Evolutionary conservation across 2,888 invertebrate genomes (phyloP).

Genomic region (Lithophane semibrunnea): DNA sequence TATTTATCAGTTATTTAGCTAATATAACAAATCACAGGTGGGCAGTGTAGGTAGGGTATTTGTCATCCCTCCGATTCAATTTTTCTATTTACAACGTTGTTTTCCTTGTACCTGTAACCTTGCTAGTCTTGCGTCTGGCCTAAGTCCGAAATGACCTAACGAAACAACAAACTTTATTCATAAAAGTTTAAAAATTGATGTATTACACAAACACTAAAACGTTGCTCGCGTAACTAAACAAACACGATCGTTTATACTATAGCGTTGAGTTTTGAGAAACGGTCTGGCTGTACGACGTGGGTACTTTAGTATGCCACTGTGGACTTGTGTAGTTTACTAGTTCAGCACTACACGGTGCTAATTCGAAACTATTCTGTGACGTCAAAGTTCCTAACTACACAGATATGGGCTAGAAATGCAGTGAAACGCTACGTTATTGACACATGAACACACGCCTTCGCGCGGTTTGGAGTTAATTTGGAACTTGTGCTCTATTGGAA

Average conservation of each 20-base stretch:
- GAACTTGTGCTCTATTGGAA: slow-evolving; percentile 19
- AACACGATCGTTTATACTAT: slow-evolving; percentile 65
- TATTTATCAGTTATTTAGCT: not conserved
- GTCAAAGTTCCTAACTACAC: slow-evolving; percentile 53
- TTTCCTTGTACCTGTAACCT: not conserved
- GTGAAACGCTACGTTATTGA: slow-evolving; percentile 37
- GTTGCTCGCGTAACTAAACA: slow-evolving; percentile 59
- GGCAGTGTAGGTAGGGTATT: not conserved
- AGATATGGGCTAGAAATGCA: slow-evolving; percentile 44
- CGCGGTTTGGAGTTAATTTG: slow-evolving; percentile 44
- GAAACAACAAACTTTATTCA: slow-evolving; percentile 15
- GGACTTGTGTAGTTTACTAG: slow-evolving; percentile 22
- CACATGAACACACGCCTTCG: slow-evolving; percentile 32
- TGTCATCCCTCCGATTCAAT: not conserved
- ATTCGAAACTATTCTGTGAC: slow-evolving; percentile 43
- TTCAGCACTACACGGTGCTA: slow-evolving; percentile 15
- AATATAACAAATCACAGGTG: not conserved
- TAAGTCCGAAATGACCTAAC: slow-evolving; percentile 11
- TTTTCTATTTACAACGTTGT: not conserved
- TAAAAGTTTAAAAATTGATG: slow-evolving; percentile 34
- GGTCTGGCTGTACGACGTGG: slow-evolving; percentile 23
- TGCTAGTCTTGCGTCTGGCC: not conserved
- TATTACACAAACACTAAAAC: slow-evolving; percentile 55
- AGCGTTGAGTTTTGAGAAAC: slow-evolving; percentile 59
- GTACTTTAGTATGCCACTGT: slow-evolving; percentile 12